These are phyloP conservation scores for Enteromius fasciolatus DNA, from an alignment of 2,797 vertebrate species.

Conservation along the genomic window DNA sequence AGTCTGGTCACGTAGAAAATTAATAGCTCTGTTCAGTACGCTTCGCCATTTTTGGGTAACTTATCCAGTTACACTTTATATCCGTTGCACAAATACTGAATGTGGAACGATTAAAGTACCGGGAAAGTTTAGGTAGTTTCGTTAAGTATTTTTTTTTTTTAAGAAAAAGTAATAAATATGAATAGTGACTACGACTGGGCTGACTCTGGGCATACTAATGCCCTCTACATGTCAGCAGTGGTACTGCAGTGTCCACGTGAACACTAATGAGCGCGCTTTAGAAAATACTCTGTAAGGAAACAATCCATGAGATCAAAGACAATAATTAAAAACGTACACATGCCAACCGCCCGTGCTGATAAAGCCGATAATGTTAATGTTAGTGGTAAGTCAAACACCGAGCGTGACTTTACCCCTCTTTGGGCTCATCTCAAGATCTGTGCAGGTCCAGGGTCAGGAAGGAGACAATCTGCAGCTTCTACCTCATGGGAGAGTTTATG, in stretches of 20 bases:
- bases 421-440: constrained; percentile 38
- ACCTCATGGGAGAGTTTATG: constrained; percentile 37
- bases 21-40: not conserved
- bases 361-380: constrained; percentile 23
- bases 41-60: not conserved
- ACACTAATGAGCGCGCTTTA: not conserved
- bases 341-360: constrained; percentile 16
- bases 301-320: constrained; percentile 16
- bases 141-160: not conserved
- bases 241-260: not conserved
- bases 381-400: constrained; percentile 32
- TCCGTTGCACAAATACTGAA: not conserved
- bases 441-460: constrained; percentile 37
- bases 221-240: constrained; percentile 2
- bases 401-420: constrained; percentile 32
- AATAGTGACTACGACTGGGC: not conserved
- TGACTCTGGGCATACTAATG: not conserved
- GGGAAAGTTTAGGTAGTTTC: not conserved
- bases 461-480: constrained; percentile 43
- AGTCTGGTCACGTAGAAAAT: not conserved
- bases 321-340: constrained; percentile 11
- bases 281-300: constrained; percentile 5
- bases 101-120: not conserved
- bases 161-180: not conserved
- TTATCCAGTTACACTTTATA: not conserved